Evolutionary conservation across 1,140 invertebrate genomes (phyloP).

Genomic region (Euglossa dilemma): DNA sequence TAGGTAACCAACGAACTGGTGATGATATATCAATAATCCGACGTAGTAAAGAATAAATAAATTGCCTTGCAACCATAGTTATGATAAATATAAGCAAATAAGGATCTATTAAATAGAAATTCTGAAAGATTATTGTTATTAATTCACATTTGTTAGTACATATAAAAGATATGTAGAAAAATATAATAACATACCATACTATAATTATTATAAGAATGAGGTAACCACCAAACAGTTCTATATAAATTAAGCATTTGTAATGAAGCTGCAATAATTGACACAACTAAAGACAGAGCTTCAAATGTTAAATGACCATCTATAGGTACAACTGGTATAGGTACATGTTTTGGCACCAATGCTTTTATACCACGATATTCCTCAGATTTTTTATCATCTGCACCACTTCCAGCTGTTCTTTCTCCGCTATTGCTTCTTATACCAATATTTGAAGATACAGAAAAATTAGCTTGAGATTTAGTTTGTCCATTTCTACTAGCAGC

Average conservation of each 20-base stretch:
- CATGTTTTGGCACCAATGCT: slow-evolving; percentile 87
- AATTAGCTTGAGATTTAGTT: slow-evolving; percentile 63
- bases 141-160: slow-evolving; percentile 20
- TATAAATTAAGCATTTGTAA: slow-evolving; percentile 98
- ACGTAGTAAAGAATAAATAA: slow-evolving; percentile 88
- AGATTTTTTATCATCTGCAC: slow-evolving; percentile 73
- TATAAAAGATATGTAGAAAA: not conserved
- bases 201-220: slow-evolving; percentile 93
- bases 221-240: slow-evolving; percentile 98
- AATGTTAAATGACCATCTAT: slow-evolving; percentile 92
- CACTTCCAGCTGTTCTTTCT: slow-evolving; percentile 46
- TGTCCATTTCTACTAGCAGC: slow-evolving; percentile 71
- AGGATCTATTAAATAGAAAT: slow-evolving; percentile 96
- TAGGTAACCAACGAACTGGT: slow-evolving; percentile 71
- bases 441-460: slow-evolving; percentile 40
- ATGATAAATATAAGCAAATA: slow-evolving; percentile 92
- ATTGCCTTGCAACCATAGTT: slow-evolving; percentile 89
- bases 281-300: slow-evolving; percentile 91
- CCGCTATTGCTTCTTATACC: slow-evolving; percentile 57
- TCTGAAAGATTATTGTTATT: slow-evolving; percentile 85
- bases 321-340: slow-evolving; percentile 92
- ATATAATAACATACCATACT: slow-evolving; percentile 88
- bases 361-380: slow-evolving; percentile 65
- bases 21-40: slow-evolving; percentile 73
- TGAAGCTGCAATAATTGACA: slow-evolving; percentile 88